Evolutionary conservation across 2,797 vertebrate species (phyloP).

Genomic region (Anabacerthia variegaticeps): DNA sequence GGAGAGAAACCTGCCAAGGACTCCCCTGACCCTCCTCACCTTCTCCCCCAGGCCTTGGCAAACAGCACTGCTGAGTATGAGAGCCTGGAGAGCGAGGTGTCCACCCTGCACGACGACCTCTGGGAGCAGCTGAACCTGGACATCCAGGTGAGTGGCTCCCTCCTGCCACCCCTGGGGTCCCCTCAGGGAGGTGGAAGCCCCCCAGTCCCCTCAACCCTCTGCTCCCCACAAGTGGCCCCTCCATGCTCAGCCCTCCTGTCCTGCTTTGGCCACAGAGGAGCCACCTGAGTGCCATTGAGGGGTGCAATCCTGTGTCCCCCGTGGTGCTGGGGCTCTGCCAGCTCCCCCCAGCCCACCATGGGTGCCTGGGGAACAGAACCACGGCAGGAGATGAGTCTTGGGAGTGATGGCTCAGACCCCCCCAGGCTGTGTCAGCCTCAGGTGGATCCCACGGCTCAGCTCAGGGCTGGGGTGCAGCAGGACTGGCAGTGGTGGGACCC

Average conservation of each 20-base stretch:
- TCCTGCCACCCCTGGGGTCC: not conserved
- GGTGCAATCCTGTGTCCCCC: fast-evolving
- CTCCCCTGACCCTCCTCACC: not conserved
- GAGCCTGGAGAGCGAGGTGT: conserved; percentile 89
- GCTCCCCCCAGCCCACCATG: fast-evolving
- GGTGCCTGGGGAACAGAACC: not conserved
- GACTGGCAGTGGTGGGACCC: fast-evolving
- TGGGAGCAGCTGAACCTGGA: conserved; percentile 96
- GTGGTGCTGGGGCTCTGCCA: not conserved
- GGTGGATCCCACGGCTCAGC: not conserved
- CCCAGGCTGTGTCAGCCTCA: not conserved
- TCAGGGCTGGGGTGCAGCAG: not conserved
- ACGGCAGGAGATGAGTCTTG: not conserved
- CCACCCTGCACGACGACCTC: conserved; percentile 90
- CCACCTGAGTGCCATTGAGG: fast-evolving
- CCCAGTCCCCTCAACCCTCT: not conserved
- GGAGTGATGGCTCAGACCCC: fast-evolving
- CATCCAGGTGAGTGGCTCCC: conserved; percentile 81
- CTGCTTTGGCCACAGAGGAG: not conserved
- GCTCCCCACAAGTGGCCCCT: not conserved
- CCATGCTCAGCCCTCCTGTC: not conserved
- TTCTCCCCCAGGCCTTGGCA: conserved; percentile 81
- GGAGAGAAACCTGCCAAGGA: not conserved
- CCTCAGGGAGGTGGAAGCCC: not conserved
- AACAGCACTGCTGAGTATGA: conserved; percentile 89